Evolutionary conservation across 2,888 invertebrate genomes (phyloP).

Genomic region (Dasysyrphus albostriatus): DNA sequence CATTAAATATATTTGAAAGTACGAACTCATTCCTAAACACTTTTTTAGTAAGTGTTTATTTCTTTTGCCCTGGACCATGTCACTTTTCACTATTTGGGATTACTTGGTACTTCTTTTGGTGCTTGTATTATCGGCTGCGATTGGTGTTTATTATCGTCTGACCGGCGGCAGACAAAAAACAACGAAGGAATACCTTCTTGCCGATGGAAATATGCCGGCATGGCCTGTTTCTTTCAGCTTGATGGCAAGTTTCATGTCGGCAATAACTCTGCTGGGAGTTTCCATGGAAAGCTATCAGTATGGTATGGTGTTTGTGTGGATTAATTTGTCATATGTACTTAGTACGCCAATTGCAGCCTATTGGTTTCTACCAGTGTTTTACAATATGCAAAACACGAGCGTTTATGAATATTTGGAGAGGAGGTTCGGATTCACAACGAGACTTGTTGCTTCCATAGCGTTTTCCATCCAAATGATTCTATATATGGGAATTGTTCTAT

Average conservation of each 20-base stretch:
- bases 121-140: conserved; percentile 89
- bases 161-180: conserved; percentile 95
- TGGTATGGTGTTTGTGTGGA: conserved; percentile 91
- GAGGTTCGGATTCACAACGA: conserved; percentile 91
- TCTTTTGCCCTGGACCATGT: conserved; percentile 66
- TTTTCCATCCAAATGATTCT: conserved; percentile 96
- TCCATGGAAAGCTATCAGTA: conserved; percentile 93
- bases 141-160: conserved; percentile 94
- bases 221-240: conserved; percentile 93
- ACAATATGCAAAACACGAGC: conserved; percentile 91
- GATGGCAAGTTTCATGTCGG: conserved; percentile 97
- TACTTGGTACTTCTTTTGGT: conserved; percentile 90
- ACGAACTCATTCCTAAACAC: too few relatives aligned
- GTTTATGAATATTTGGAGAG: conserved; percentile 96
- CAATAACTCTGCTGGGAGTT: conserved; percentile 94
- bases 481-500: conserved; percentile 97
- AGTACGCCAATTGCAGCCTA: conserved; percentile 92
- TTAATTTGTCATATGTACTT: conserved; percentile 90
- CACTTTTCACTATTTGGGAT: conserved; percentile 88
- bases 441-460: conserved; percentile 91
- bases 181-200: conserved; percentile 93
- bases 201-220: conserved; percentile 92
- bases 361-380: conserved; percentile 93
- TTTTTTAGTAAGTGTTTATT: neutral
- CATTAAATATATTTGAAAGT: neutral